Evolutionary conservation across 2,113 vertebrate species (phyloP).

Genomic region (Anguilla rostrata): DNA sequence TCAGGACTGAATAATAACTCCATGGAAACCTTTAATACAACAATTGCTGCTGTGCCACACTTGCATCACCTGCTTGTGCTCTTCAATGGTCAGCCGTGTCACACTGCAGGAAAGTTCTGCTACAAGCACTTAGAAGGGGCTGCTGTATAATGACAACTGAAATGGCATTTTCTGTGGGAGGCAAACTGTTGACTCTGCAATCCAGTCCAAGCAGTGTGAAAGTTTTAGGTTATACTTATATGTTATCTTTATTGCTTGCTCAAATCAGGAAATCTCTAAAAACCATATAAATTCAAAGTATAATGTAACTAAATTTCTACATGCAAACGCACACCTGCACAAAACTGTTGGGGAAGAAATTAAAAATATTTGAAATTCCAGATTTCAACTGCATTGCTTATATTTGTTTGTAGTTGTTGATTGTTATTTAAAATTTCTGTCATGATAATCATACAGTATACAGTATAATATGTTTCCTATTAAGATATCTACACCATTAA

Average conservation of each 20-base stretch:
- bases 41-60: neutral
- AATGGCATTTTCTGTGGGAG: neutral
- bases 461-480: too few relatives aligned
- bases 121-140: neutral
- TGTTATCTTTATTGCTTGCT: neutral
- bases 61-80: neutral
- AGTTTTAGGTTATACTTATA: neutral
- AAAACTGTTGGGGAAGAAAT: too few relatives aligned
- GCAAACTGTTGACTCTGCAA: neutral
- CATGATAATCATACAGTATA: too few relatives aligned
- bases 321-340: too few relatives aligned
- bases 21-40: constrained; percentile 19
- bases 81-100: neutral
- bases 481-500: too few relatives aligned
- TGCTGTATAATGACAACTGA: neutral
- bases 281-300: neutral
- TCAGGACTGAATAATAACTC: neutral
- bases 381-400: too few relatives aligned
- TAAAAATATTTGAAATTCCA: too few relatives aligned
- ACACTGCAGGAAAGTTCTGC: neutral
- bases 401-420: neutral
- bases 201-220: neutral
- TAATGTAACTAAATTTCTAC: too few relatives aligned
- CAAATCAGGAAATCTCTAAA: neutral
- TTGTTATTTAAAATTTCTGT: neutral